Evolutionary conservation across 2,888 invertebrate genomes (phyloP).

Genomic region (Trileptium ribeirensis): DNA sequence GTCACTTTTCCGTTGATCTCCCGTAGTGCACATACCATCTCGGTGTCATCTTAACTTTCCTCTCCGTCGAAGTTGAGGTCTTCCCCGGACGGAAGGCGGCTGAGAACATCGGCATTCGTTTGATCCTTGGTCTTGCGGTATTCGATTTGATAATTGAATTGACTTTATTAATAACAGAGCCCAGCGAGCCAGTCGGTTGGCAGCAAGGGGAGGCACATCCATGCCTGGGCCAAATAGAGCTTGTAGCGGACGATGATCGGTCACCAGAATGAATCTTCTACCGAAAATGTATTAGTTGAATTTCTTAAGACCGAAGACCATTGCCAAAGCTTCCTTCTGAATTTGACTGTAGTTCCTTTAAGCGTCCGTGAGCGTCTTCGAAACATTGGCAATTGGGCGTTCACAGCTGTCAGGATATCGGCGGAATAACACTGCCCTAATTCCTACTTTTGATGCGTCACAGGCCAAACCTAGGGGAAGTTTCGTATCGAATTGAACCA

Average conservation of each 20-base stretch:
- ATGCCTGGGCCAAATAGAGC: constrained; percentile 30
- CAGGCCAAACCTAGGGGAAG: neutral
- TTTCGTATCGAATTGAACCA: neutral
- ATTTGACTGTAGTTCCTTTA: constrained; percentile 38
- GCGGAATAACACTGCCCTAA: constrained; percentile 29
- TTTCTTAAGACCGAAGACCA: constrained; percentile 37
- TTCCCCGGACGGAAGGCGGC: constrained; percentile 24
- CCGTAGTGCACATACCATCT: neutral
- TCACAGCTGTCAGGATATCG: constrained; percentile 26
- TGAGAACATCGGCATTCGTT: constrained; percentile 33
- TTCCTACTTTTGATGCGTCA: constrained; percentile 20
- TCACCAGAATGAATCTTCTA: constrained; percentile 28
- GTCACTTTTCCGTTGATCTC: neutral
- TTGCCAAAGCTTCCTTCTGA: constrained; percentile 37
- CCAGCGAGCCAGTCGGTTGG: constrained; percentile 28
- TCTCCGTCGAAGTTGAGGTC: constrained; percentile 23
- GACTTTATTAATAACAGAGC: constrained; percentile 20
- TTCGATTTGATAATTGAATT: constrained; percentile 2
- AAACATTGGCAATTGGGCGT: constrained; percentile 38
- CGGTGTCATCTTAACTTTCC: constrained; percentile 20
- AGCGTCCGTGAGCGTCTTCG: constrained; percentile 32
- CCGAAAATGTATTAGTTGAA: constrained; percentile 39
- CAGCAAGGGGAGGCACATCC: constrained; percentile 22
- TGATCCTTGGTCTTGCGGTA: constrained; percentile 22
- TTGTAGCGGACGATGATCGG: constrained; percentile 35